phyloP scores from a whole-genome alignment of 2,113 vertebrate genomes.

The Callionymus lyra region DNA sequence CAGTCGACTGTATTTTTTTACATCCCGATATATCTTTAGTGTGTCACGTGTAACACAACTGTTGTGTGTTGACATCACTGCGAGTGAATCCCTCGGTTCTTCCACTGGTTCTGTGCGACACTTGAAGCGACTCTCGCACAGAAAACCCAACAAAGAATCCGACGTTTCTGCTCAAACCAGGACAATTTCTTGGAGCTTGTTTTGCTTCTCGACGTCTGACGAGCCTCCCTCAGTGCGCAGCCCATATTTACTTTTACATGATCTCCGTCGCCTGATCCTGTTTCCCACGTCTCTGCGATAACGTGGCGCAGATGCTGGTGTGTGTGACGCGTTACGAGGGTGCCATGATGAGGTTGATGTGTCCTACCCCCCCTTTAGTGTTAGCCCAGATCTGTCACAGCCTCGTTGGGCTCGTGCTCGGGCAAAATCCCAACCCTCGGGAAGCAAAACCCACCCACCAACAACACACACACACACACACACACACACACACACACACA shows the following conservation, averaged over 20 bases:
- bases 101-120: too few species aligned
- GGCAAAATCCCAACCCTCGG: slow-evolving; percentile 47
- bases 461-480: slow-evolving; percentile 18
- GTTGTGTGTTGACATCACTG: too few species aligned
- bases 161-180: too few species aligned
- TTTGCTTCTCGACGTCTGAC: slow-evolving; percentile 5
- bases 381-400: slow-evolving; percentile 70
- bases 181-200: neutral
- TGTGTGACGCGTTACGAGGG: slow-evolving; percentile 20
- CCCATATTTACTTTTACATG: slow-evolving; percentile 9
- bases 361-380: slow-evolving; percentile 62
- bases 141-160: too few species aligned
- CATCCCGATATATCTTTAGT: too few species aligned
- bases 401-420: slow-evolving; percentile 44
- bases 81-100: too few species aligned
- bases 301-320: neutral
- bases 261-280: slow-evolving; percentile 22
- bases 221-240: slow-evolving; percentile 14
- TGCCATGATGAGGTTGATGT: slow-evolving; percentile 46
- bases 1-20: too few species aligned
- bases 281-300: slow-evolving; percentile 8
- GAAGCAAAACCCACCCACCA: too few species aligned
- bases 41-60: too few species aligned
- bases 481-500: slow-evolving; percentile 15
- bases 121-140: too few species aligned